phyloP scores from a whole-genome alignment of 2,797 vertebrate species.

The Gallinago stenura region DNA sequence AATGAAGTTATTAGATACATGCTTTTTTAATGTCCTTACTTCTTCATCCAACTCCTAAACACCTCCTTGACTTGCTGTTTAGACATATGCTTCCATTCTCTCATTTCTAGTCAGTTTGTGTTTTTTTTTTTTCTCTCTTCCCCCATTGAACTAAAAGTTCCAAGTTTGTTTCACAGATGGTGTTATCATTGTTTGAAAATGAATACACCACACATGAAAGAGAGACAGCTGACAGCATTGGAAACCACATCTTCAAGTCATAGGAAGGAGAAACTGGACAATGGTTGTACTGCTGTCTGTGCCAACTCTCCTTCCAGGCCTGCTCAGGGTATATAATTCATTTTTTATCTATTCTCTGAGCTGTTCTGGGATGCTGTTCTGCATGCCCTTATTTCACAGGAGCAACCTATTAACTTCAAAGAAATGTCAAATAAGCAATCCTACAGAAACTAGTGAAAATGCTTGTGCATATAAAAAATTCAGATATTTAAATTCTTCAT shows the following conservation, averaged over 20 bases:
- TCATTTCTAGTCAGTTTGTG: background rate
- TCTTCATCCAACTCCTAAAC: background rate
- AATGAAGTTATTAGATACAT: background rate
- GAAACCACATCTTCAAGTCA: background rate
- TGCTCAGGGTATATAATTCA: background rate
- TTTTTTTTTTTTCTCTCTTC: background rate
- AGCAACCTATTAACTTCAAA: background rate
- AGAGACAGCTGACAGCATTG: background rate
- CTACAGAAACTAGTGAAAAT: background rate
- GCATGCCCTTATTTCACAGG: background rate
- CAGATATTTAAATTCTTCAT: background rate
- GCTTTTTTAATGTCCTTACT: background rate
- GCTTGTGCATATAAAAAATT: background rate
- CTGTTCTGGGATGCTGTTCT: background rate
- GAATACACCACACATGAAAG: background rate
- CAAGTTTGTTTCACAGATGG: background rate
- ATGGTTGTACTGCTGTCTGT: background rate
- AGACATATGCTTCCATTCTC: background rate
- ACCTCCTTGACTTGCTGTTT: background rate
- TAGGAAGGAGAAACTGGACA: background rate
- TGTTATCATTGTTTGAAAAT: background rate
- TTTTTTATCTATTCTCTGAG: background rate
- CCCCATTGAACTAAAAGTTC: background rate
- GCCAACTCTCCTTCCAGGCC: background rate
- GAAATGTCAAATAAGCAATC: background rate